Base-by-base conservation (phyloP, 2,113 vertebrate genomes). In the Bungarus multicinctus region DNA sequence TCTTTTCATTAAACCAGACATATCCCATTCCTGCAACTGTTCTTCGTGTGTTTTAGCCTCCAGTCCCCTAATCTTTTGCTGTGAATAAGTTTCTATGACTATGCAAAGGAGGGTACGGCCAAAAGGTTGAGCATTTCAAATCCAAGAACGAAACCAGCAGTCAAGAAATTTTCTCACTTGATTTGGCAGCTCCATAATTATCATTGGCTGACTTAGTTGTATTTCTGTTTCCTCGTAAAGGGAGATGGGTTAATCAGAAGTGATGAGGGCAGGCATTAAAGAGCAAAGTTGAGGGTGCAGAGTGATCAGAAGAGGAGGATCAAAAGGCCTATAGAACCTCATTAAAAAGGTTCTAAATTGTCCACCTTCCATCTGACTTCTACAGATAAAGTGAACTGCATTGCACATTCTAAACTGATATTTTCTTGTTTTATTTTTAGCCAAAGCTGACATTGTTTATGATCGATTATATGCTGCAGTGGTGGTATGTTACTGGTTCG, bases 321-420 rank as follows among this genome's bases (percentile, higher is more conserved):
- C 86, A 92, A 74, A 74, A 94, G 88, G 53, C 85, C 43, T 20
- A 27, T 7, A 5, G 90, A 94, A 47, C 27, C n/a, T 95, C 87
- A 95, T 91, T 91, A 93, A 95, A 96, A 97, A 93, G 92, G 91
- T 94, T 92, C 60, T 74, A 91, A 91, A 81, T 89, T 74, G 54
- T 81, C 64, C 74, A 58, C 55, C 18, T 0, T 86, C 55, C 30
- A 16, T 23, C 0, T 5, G 30, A 95, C 60, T 90, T 22, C 6
- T 4, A 64, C 53, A 16, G 91, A 93, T 94, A 91, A 96, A 95
- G 92, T 87, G 55, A 89, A 91, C 92, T 94, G 86, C 87, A 96
- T 89, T 91, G 92, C 27, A 94, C 93, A 91, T 89, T 45, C 92
- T 27, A 96, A 93, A 92, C 92, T n/a, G 89, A 87, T 94, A 27